Evolutionary conservation across 1,140 invertebrate species (phyloP), one percentile per base, ranked within the genome.

Genomic region (Bilobella aurantiaca): DNA sequence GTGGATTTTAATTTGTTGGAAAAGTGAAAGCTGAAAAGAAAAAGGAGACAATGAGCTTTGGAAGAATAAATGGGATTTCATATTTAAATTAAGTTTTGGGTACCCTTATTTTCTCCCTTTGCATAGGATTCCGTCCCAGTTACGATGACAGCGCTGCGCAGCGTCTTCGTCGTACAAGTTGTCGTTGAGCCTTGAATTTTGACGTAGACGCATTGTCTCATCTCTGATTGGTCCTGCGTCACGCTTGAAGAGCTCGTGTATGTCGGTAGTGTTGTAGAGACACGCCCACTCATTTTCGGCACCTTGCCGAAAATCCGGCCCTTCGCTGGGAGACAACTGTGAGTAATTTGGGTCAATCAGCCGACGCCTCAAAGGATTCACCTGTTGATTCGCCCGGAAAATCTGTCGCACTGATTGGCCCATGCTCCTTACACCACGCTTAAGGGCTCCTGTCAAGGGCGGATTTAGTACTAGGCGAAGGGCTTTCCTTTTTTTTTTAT

Each of bases 121-220:
- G 74, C 90, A 92, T 0, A 88, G 78, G 1, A 90, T 75, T 3
- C 81, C 81, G 76, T 92, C 89, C 62, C 56, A 67, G 23, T n/a
- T 59, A n/a, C 62, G n/a, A 18, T 59, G 5, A 32, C 66, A 67
- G 57, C 3, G 31, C 3, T 5, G 12, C 12, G 49, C 14, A 23
- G 14, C 21, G 8, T 8, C 49, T 53, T 23, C 49, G 25, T 53
- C 49, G 14, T 12, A 12, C 49, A 53, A 53, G 25, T 53, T 53
- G 34, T 42, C 18, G 8, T 18, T 16, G 25, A 53, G 23, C 25
- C 49, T 53, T 53, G 12, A 53, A 53, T 5, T 12, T 18, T 53
- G 25, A 5, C 25, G 14, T 3, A 5, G 49, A 16, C 49, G 25
- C 49, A 8, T 5, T 12, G 8, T 53, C 3, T 23, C 49, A 23